Base-by-base conservation (phyloP, 2,888 invertebrate species). In the Drosophila pseudotakahashii region DNA sequence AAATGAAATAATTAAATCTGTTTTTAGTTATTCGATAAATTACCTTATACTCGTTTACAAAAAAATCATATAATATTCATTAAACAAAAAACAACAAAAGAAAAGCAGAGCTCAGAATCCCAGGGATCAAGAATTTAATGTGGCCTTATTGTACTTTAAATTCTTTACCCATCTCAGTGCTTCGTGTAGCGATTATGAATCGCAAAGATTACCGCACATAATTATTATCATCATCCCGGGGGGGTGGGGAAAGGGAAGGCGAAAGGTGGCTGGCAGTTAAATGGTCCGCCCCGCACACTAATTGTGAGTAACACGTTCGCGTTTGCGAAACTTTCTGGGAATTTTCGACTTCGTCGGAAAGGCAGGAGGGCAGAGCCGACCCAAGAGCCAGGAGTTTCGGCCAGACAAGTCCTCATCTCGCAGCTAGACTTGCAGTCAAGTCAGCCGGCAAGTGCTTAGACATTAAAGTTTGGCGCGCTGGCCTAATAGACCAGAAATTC, bases 271-370 rank as follows among this genome's bases (percentile, higher is more conserved):
- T 69, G 76, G 53, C 81, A 58, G 78, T 69, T 82, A 82, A 82
- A 86, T 85, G 88, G 88, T 78, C 59, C 51, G 47, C 53, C 53
- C 67, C 70, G 70, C 81, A 81, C 83, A 84, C 83, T 83, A 83
- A 83, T 83, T 88, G 87, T 87, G 67, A 84, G 89, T 83, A 83
- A 83, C 89, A 83, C 83, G 89, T 83, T 88, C 72, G 87, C 89
- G 79, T 74, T 83, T 78, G 81, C 87, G 75, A 88, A 79, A 79
- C 87, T 88, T 83, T 88, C 72, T 54, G 84, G 68, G 77, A 86
- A 87, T 81, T 88, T 78, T 72, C 67, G 73, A 61, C 68, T 78
- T 72, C 64, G 71, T 63, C 64, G 81, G 79, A 75, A 77, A 72
- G 67, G 7, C 30, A 30, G 30, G 7, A 73, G 73, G 52, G 26